These are phyloP conservation scores for mouse (Mus musculus) DNA, from an alignment of 2,113 vertebrate genomes.

Conservation along the genomic window DNA sequence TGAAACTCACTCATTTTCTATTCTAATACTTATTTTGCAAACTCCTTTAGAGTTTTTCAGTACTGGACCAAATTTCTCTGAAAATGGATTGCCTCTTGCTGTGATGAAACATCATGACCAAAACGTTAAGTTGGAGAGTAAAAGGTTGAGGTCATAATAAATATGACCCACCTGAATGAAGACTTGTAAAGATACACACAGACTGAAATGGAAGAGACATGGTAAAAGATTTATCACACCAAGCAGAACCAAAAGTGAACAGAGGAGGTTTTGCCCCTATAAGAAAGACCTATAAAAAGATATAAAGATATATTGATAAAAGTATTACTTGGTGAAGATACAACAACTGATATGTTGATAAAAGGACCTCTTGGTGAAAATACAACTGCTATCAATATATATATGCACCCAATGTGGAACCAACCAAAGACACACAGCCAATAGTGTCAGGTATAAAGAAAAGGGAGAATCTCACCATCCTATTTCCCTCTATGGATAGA, in stretches of 20 bases:
- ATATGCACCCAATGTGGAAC: not conserved
- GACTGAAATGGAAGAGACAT: not conserved
- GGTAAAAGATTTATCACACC: not conserved
- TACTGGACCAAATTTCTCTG: not conserved
- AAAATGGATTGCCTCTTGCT: not conserved
- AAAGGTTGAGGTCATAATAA: not conserved
- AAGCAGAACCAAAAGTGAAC: not conserved
- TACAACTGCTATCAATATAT: not conserved
- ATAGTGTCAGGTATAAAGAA: not conserved
- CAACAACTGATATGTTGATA: not conserved
- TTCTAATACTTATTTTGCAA: not conserved
- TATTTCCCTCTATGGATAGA: not conserved
- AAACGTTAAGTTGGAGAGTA: not conserved
- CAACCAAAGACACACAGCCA: not conserved
- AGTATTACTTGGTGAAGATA: not conserved
- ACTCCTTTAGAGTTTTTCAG: not conserved
- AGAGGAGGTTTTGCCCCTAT: not conserved
- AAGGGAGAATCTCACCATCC: not conserved
- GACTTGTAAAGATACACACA: not conserved
- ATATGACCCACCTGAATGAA: not conserved
- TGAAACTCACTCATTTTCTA: not conserved
- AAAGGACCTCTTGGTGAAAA: not conserved
- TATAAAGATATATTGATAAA: too few relatives aligned
- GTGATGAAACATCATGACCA: not conserved
- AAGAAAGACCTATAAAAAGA: not conserved